Base-by-base conservation (phyloP, 92 coral and sea anemone species). In the Epizoanthus fatuus region DNA sequence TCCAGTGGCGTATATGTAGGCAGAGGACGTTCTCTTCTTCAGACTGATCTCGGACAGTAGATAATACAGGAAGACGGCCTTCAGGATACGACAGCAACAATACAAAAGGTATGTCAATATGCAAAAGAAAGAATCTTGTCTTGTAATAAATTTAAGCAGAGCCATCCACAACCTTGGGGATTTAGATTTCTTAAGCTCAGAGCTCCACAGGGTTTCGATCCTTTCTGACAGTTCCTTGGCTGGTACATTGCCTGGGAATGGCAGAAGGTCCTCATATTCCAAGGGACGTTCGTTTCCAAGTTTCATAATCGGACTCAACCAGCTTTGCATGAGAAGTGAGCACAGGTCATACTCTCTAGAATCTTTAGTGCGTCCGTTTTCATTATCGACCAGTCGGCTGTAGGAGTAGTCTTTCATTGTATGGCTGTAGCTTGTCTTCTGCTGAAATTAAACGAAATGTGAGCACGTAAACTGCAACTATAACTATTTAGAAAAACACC, bases 151-250 rank as follows among this genome's bases (percentile, higher is more conserved):
- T 10, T 64, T 29, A 32, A 9, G 22, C 69, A 64, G 9, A 25
- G 69, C 69, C 69, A 64, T 4, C 69, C 69, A 64, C 69, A 64
- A 16, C 7, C 29, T 64, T 37, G 69, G 69, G 44, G 69, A 64
- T 10, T 32, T 20, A 4, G 69, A 64, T 0, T 64, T 64, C 3
- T 0, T 29, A 29, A 9, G 14, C 69, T 64, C 69, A 32, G 4
- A 13, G 16, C 7, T 64, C 69, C 69, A 64, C n/a, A 64, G 44
- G 3, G 3, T 5, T 32, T 64, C 69, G 1, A 64, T 64, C 69
- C 69, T 64, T 15, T 22, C 42, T 20, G 69, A 32, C 38, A 64
- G 1, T 16, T 64, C 42, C 2, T 29, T 32, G 3, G 69, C 39
- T 2, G 69, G 69, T 32, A 64, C 16, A 14, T 10, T 64, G 42